A percentile compares a stretch with the other conserved stretches of the same genome.
Conservation (phyloP, 2,113 vertebrate species). For the Coregonus clupeaformis region DNA sequence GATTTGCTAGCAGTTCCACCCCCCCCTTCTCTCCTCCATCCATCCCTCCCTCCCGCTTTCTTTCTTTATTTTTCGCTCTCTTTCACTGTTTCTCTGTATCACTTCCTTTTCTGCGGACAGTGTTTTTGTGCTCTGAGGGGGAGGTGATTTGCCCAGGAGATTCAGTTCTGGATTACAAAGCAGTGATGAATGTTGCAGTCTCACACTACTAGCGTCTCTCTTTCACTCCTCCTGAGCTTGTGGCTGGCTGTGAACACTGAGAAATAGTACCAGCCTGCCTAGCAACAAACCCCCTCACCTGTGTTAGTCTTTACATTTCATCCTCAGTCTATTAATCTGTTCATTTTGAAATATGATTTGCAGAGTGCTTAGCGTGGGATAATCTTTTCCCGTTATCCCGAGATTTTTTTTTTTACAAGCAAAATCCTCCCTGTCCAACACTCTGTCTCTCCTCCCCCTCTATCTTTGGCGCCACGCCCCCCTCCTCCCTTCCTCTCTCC, state of each 20-base stretch:
- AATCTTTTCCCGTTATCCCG: conserved; percentile 43
- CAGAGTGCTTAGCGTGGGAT: conserved; percentile 37
- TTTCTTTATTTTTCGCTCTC: conserved; percentile 31
- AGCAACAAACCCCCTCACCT: neutral
- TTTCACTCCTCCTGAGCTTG: neutral
- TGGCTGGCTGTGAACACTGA: neutral
- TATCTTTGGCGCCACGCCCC: conserved; percentile 35
- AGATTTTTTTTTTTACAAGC: conserved; percentile 47
- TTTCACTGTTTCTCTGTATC: conserved; percentile 52
- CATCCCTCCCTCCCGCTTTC: conserved; percentile 27
- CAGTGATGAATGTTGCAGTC: conserved; percentile 48
- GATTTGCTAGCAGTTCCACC: conserved; percentile 37
- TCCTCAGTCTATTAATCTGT: neutral
- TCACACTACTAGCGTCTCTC: conserved; percentile 14
- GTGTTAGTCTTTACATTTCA: neutral
- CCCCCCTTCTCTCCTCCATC: conserved; percentile 1
- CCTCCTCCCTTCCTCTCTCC: conserved; percentile 34
- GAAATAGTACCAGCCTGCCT: neutral
- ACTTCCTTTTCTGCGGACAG: conserved; percentile 44
- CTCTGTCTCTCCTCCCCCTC: conserved; percentile 18
- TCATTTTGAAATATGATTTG: conserved; percentile 28
- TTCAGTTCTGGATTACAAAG: conserved; percentile 56
- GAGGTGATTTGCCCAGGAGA: conserved; percentile 21
- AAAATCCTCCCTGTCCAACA: conserved; percentile 53
- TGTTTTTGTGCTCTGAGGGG: conserved; percentile 42